phyloP scores from a whole-genome alignment of 2,797 vertebrate species.

The Knipowitschia caucasica region DNA sequence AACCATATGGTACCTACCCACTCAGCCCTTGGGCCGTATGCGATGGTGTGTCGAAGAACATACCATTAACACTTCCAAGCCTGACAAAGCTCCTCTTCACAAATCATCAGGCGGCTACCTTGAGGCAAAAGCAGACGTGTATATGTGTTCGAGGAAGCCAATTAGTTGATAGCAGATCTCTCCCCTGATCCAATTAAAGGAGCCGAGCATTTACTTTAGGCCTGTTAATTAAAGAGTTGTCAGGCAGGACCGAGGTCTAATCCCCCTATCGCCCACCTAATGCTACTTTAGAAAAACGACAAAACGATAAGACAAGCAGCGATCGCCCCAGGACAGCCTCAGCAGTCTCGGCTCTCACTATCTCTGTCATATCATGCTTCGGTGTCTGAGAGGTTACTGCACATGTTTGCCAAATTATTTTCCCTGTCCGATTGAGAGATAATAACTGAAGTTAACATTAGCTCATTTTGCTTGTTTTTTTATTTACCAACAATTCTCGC shows the following conservation, averaged over 20 bases:
- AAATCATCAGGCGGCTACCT: conserved; percentile 48
- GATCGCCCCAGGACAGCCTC: conserved; percentile 40
- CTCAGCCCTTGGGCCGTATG: neutral
- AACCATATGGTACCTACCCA: too few relatives aligned
- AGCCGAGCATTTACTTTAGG: conserved; percentile 77
- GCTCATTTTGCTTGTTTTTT: neutral
- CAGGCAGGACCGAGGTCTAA: conserved; percentile 61
- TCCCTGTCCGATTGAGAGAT: conserved; percentile 11
- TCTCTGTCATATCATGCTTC: conserved; percentile 12
- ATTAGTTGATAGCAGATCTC: conserved; percentile 74
- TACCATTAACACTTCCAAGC: conserved; percentile 15
- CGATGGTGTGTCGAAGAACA: conserved; percentile 49
- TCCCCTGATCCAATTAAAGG: conserved; percentile 73
- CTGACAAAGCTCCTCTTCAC: conserved; percentile 27
- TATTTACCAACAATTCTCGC: conserved; percentile 10
- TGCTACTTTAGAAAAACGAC: conserved; percentile 53
- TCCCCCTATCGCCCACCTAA: conserved; percentile 66
- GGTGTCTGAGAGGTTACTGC: neutral
- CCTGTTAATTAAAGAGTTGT: conserved; percentile 75
- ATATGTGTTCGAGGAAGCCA: conserved; percentile 65
- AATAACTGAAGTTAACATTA: conserved; percentile 4
- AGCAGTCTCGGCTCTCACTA: conserved; percentile 11
- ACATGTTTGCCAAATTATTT: conserved; percentile 5
- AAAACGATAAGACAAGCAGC: conserved; percentile 51
- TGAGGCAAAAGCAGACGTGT: conserved; percentile 62